Percentiles rank a stretch among this genome's conserved stretches.
These are phyloP conservation scores for Drosophila burlai DNA, from an alignment of 1,140 invertebrate species.

Conservation along the genomic window DNA sequence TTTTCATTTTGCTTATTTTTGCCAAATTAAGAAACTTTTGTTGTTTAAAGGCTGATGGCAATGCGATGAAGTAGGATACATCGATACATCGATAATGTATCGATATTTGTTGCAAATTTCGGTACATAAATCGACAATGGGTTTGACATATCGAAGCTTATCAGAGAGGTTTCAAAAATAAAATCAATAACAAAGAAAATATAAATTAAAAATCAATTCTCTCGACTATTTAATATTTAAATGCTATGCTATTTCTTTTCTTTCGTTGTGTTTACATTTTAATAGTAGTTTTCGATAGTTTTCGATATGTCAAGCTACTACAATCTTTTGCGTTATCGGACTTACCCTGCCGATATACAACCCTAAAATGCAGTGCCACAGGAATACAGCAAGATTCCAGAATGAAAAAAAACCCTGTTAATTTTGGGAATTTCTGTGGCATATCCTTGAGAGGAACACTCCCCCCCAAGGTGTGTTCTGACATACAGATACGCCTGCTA, in stretches of 20 bases:
- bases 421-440: background rate
- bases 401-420: background rate
- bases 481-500: background rate
- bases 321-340: background rate
- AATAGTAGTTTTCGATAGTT: too few species aligned
- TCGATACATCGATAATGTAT: too few species aligned
- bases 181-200: too few species aligned
- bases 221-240: too few species aligned
- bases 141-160: too few species aligned
- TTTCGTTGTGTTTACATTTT: background rate
- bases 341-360: background rate
- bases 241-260: background rate
- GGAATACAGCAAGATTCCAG: background rate
- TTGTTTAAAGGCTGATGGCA: background rate
- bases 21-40: too few species aligned
- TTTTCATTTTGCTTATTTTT: background rate
- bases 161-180: too few species aligned
- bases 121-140: too few species aligned
- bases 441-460: background rate
- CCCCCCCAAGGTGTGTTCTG: background rate
- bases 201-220: too few species aligned
- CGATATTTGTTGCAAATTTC: too few species aligned
- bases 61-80: background rate
- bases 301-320: background rate
- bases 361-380: background rate